Conservation (phyloP, 1,140 invertebrate species). For the Eurytemora carolleeae region DNA sequence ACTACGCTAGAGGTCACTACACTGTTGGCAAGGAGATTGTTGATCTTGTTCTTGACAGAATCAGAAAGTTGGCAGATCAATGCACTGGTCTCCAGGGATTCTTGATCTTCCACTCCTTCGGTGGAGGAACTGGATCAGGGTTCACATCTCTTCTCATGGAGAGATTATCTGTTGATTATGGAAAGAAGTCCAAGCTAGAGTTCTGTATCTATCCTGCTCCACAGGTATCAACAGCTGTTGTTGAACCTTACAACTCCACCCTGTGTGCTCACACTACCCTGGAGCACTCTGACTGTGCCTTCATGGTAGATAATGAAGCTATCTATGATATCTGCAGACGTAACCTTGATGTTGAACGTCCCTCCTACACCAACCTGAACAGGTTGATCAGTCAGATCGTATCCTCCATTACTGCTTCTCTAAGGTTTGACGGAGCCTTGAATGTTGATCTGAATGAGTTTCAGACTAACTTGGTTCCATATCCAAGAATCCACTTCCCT, state of each 20-base stretch:
- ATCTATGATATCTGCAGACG: constrained; percentile 42
- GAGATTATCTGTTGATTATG: constrained; percentile 31
- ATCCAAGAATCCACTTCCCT: constrained; percentile 40
- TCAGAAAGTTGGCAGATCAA: constrained; percentile 46
- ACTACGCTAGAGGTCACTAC: constrained; percentile 68
- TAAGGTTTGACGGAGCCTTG: constrained; percentile 37
- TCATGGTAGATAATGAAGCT: too few species aligned
- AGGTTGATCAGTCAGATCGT: too few species aligned
- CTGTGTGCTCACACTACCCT: constrained; percentile 45
- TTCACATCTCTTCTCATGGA: constrained; percentile 34
- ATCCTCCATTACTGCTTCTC: too few species aligned
- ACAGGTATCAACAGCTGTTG: constrained; percentile 46
- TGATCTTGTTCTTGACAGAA: constrained; percentile 27
- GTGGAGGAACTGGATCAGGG: constrained; percentile 33
- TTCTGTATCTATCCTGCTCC: constrained; percentile 44
- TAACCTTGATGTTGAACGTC: constrained; percentile 39
- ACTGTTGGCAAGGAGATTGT: constrained; percentile 62
- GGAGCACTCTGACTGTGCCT: constrained; percentile 46
- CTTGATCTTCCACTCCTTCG: constrained; percentile 33
- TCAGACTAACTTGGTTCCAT: constrained; percentile 38
- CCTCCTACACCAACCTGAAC: constrained; percentile 41
- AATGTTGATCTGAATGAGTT: constrained; percentile 40
- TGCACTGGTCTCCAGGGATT: constrained; percentile 55
- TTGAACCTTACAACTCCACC: constrained; percentile 48
- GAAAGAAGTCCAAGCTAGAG: constrained; percentile 37